phyloP scores from a whole-genome alignment of 2,113 vertebrate genomes.

The Oreotrochilus melanogaster region DNA sequence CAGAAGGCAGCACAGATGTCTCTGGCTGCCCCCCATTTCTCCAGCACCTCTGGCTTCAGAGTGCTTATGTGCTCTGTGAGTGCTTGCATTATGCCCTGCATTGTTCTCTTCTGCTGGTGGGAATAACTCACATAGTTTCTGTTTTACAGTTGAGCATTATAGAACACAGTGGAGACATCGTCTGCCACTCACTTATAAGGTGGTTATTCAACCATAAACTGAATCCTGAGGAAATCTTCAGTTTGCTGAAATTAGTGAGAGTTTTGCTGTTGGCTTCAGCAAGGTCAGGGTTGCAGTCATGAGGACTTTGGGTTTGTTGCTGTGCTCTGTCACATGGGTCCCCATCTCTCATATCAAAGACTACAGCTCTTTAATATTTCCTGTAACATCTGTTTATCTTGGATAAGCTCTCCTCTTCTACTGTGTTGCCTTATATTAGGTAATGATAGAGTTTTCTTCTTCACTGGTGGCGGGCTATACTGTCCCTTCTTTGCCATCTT shows the following conservation, averaged over 20 bases:
- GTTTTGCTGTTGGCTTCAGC: not conserved
- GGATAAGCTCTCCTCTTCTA: not conserved
- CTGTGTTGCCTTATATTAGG: not conserved
- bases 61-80: not conserved
- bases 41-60: not conserved
- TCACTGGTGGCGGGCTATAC: not conserved
- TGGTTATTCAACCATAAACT: not conserved
- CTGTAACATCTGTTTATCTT: not conserved
- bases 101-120: not conserved
- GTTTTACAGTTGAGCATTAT: not conserved
- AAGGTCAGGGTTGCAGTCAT: not conserved
- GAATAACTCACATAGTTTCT: not conserved
- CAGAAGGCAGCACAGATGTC: not conserved
- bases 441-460: not conserved
- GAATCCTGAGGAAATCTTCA: not conserved
- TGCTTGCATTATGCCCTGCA: accelerated
- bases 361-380: not conserved
- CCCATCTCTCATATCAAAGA: not conserved
- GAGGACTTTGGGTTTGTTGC: not conserved
- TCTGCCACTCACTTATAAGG: not conserved
- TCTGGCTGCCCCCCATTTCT: not conserved
- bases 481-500: not conserved
- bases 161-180: not conserved
- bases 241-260: not conserved
- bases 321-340: not conserved